These are phyloP conservation scores for Nothura maculosa DNA, from an alignment of 2,797 vertebrate species.

Conservation along the genomic window DNA sequence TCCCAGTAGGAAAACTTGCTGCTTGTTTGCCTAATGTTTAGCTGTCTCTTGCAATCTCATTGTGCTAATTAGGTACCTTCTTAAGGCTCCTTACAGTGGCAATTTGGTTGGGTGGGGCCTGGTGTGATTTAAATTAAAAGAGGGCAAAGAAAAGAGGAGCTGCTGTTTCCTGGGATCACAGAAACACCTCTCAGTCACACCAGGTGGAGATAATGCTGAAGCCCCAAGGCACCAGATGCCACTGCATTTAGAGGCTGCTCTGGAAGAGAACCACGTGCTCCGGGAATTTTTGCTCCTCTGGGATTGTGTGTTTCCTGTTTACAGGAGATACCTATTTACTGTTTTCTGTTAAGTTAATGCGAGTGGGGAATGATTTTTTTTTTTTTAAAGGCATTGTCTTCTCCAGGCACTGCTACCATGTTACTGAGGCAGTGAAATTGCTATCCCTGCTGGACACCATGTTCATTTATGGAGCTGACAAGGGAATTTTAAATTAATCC, in stretches of 20 bases:
- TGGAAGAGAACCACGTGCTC: not conserved
- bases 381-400: not conserved
- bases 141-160: not conserved
- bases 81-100: not conserved
- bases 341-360: not conserved
- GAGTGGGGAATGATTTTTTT: not conserved
- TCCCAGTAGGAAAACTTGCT: not conserved
- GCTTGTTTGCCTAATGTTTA: not conserved
- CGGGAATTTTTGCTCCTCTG: not conserved
- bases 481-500: conserved; percentile 38
- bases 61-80: not conserved
- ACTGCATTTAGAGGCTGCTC: not conserved
- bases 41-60: not conserved
- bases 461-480: conserved; percentile 21
- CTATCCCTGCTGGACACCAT: not conserved
- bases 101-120: not conserved
- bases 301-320: not conserved
- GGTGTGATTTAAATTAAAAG: conserved; percentile 6
- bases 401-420: not conserved
- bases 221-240: not conserved
- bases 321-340: not conserved
- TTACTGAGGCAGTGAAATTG: not conserved
- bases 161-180: conserved; percentile 4
- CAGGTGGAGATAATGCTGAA: conserved; percentile 26
- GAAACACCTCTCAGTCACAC: not conserved